These are phyloP conservation scores for Nipponacmea schrenckii DNA, from an alignment of 2,888 invertebrate genomes.

Conservation along the genomic window DNA sequence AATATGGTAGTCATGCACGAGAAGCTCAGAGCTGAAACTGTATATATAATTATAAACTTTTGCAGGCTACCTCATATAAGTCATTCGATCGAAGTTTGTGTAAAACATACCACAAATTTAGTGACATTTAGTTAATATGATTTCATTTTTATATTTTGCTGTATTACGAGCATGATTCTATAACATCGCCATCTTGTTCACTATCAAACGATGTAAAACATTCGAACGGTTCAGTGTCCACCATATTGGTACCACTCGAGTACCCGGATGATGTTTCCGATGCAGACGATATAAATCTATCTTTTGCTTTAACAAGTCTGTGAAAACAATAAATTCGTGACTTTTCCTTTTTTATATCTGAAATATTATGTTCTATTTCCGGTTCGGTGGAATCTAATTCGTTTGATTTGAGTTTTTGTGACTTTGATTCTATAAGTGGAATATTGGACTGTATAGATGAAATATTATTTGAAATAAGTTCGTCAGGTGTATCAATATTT, in stretches of 20 bases:
- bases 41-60: no score
- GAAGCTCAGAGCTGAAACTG: no score
- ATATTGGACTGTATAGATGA: not conserved
- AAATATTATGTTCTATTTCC: not conserved
- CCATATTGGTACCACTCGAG: constrained; percentile 1
- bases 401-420: not conserved
- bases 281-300: not conserved
- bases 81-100: no score
- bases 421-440: not conserved
- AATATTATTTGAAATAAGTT: not conserved
- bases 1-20: no score
- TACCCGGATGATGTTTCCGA: not conserved
- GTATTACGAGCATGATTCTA: not conserved
- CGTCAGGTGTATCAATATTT: not conserved
- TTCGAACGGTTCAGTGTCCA: not conserved
- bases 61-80: no score
- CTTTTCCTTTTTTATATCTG: not conserved
- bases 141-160: no score
- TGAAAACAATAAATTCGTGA: not conserved
- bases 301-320: not conserved
- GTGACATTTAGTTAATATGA: no score
- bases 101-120: no score
- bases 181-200: not conserved
- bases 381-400: not conserved
- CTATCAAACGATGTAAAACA: not conserved